Conservation (phyloP, 2,113 vertebrate genomes). For the Albula goreensis region DNA sequence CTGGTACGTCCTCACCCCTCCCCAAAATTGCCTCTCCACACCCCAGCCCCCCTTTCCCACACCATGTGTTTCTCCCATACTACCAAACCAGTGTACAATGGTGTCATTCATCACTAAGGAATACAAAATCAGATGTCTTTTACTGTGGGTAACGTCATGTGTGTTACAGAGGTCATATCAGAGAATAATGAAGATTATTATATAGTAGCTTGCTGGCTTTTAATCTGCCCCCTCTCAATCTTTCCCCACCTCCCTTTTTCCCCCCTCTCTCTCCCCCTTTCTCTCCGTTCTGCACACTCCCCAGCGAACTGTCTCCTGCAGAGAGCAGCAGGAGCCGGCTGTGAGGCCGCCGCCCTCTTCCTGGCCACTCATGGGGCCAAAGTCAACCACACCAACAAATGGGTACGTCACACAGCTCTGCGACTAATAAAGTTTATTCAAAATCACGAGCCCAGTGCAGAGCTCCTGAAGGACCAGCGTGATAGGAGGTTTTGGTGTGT, state of each 20-base stretch:
- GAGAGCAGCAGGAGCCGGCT: conserved; percentile 82
- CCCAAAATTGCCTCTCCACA: too few relatives aligned
- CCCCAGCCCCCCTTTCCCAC: too few relatives aligned
- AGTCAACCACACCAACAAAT: conserved; percentile 93
- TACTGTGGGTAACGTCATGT: too few relatives aligned
- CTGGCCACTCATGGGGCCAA: conserved; percentile 89
- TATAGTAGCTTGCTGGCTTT: background rate
- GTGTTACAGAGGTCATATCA: background rate
- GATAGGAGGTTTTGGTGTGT: too few relatives aligned
- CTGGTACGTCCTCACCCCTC: conserved; percentile 68
- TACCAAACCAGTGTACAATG: too few relatives aligned
- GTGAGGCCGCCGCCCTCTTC: conserved; percentile 93
- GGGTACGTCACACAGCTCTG: conserved; percentile 69
- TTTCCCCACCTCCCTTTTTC: too few relatives aligned
- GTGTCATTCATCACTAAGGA: background rate
- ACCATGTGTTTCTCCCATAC: too few relatives aligned
- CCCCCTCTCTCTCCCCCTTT: too few relatives aligned
- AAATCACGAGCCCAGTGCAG: too few relatives aligned
- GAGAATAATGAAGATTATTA: background rate
- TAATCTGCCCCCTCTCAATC: background rate
- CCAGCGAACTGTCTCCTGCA: conserved; percentile 93
- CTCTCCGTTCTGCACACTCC: conserved; percentile 18
- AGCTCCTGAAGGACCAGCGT: too few relatives aligned
- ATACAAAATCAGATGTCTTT: too few relatives aligned
- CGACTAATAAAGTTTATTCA: background rate